A percentile compares a stretch with the other conserved stretches of the same genome.
phyloP scores from a whole-genome alignment of 1,140 invertebrate species.

The Calliopsis andreniformis region DNA sequence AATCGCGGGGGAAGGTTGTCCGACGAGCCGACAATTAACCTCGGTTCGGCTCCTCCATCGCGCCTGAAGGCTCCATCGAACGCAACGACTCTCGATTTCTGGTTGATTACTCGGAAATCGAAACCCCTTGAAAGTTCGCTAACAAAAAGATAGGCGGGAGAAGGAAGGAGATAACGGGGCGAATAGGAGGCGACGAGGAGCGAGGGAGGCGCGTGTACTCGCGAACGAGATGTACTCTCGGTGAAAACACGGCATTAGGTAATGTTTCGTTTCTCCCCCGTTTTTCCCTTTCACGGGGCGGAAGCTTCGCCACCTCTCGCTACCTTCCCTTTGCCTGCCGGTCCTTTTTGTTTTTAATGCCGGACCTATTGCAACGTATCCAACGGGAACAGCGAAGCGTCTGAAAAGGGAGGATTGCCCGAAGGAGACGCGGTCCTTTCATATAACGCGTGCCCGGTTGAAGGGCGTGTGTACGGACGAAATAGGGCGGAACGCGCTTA shows the following conservation, averaged over 20 bases:
- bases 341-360: conserved; percentile 55
- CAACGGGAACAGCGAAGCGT: conserved; percentile 25
- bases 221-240: conserved; percentile 6
- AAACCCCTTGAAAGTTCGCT: conserved; percentile 47
- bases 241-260: conserved; percentile 56
- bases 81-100: conserved; percentile 23
- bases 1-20: too few species aligned
- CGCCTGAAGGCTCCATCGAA: neutral
- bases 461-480: conserved; percentile 22
- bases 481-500: conserved; percentile 55
- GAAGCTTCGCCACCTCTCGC: conserved; percentile 14
- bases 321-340: neutral
- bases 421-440: conserved; percentile 42
- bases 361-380: conserved; percentile 29
- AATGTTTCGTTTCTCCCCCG: conserved; percentile 44
- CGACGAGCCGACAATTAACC: conserved; percentile 39
- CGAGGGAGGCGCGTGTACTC: neutral
- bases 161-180: conserved; percentile 26
- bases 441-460: conserved; percentile 6
- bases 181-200: conserved; percentile 20
- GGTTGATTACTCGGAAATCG: conserved; percentile 56
- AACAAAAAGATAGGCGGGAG: conserved; percentile 29
- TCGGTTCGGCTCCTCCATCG: neutral
- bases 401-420: conserved; percentile 51
- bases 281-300: conserved; percentile 1